Conservation (phyloP, 2,888 invertebrate species). For the Dione vanillae region DNA sequence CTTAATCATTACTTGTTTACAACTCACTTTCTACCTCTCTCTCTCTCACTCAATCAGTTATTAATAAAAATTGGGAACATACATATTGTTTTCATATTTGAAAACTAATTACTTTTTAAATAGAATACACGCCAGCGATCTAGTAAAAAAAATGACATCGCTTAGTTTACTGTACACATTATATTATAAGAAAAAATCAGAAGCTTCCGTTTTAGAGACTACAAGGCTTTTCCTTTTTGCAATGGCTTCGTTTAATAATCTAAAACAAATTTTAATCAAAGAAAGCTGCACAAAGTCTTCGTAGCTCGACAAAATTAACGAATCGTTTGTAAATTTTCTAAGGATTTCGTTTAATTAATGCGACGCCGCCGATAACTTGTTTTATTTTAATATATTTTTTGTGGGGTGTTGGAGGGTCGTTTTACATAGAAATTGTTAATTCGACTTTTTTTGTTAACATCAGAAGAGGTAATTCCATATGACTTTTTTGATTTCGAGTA, state of each 20-base stretch:
- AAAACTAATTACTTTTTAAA: too few relatives aligned
- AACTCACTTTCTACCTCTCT: too few relatives aligned
- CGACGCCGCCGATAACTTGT: conserved; percentile 45
- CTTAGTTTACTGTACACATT: not conserved
- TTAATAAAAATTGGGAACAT: too few relatives aligned
- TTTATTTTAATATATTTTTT: conserved; percentile 33
- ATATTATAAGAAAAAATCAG: not conserved
- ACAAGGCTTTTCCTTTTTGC: not conserved
- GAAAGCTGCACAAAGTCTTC: conserved; percentile 44
- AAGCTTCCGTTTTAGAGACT: not conserved
- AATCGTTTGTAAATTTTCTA: conserved; percentile 56
- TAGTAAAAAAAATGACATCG: too few relatives aligned
- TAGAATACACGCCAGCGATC: too few relatives aligned
- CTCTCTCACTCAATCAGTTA: too few relatives aligned
- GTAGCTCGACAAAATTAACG: conserved; percentile 56
- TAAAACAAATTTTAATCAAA: conserved; percentile 48
- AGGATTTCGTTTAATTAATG: conserved; percentile 62
- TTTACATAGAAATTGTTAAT: conserved; percentile 5
- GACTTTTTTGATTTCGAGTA: too few relatives aligned
- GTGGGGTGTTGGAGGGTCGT: conserved; percentile 14
- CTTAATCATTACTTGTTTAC: too few relatives aligned
- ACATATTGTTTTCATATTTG: too few relatives aligned
- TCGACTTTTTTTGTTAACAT: not conserved
- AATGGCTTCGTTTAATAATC: conserved; percentile 28
- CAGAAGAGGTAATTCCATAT: not conserved